A percentile compares a stretch with the other conserved stretches of the same genome.
These are phyloP conservation scores for Vidua chalybeata DNA, from an alignment of 2,113 vertebrate genomes.

Conservation along the genomic window DNA sequence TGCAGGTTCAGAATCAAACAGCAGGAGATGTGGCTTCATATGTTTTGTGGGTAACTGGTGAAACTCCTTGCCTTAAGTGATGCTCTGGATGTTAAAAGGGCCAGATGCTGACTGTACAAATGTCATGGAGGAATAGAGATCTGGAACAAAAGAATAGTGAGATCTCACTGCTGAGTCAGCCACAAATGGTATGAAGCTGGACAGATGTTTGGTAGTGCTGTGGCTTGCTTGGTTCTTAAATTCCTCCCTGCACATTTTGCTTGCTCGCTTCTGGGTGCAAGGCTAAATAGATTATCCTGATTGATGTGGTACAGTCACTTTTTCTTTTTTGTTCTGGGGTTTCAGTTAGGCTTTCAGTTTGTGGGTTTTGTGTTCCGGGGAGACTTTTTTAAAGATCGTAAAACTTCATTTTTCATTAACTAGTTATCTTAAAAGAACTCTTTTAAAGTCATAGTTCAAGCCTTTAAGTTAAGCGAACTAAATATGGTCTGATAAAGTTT, in stretches of 20 bases:
- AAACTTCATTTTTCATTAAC: slow-evolving; percentile 32
- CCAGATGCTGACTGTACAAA: neutral
- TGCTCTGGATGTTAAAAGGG: neutral
- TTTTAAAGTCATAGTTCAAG: neutral
- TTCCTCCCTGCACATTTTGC: neutral
- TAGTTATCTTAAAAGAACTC: neutral
- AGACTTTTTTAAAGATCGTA: neutral
- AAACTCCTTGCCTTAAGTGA: neutral
- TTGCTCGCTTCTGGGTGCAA: neutral
- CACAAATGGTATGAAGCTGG: neutral
- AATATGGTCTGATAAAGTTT: neutral
- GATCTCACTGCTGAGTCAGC: neutral
- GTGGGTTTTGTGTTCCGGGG: neutral
- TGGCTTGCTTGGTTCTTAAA: neutral
- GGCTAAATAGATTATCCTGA: neutral
- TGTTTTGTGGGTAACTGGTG: neutral
- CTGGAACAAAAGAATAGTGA: neutral
- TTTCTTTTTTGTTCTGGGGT: neutral
- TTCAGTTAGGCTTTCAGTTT: neutral
- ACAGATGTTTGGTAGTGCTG: neutral
- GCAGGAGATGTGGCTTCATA: neutral
- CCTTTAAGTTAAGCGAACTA: neutral
- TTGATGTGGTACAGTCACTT: neutral
- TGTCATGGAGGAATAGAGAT: neutral
- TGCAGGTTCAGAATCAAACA: neutral